Percentiles rank a stretch among this genome's conserved stretches.
These are phyloP conservation scores for Aphidius gifuensis DNA, from an alignment of 1,140 invertebrate species.

Conservation along the genomic window DNA sequence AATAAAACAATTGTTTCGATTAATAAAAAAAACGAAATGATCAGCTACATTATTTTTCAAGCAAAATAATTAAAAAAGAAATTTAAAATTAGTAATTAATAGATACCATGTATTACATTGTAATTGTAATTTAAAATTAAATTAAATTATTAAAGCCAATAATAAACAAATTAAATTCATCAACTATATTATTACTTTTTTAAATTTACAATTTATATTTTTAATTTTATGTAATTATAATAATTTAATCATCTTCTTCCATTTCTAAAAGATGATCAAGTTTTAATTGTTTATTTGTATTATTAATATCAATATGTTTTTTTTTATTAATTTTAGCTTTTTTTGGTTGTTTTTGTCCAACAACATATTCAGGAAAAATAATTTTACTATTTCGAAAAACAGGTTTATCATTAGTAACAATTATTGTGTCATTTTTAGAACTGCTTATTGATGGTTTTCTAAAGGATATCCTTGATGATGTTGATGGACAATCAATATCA, in stretches of 20 bases:
- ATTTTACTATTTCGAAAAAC: constrained; percentile 66
- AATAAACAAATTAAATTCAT: too few species aligned
- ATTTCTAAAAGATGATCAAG: constrained; percentile 64
- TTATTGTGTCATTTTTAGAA: constrained; percentile 18
- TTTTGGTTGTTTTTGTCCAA: constrained; percentile 63
- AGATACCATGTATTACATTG: too few species aligned
- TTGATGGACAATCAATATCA: constrained; percentile 34
- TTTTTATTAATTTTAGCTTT: constrained; percentile 45
- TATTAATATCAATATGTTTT: constrained; percentile 36
- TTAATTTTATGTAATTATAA: background rate
- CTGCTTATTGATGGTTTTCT: constrained; percentile 30
- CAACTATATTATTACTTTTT: too few species aligned
- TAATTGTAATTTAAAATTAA: too few species aligned
- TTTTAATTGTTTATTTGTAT: constrained; percentile 51
- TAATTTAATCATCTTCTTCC: constrained; percentile 33
- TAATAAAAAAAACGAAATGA: too few species aligned
- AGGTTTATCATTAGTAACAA: constrained; percentile 51
- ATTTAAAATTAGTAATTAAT: too few species aligned
- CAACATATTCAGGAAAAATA: constrained; percentile 77
- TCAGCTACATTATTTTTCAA: too few species aligned
- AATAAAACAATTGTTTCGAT: too few species aligned
- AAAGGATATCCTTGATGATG: constrained; percentile 30
- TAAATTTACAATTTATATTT: too few species aligned
- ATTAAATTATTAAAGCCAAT: too few species aligned
- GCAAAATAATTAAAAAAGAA: too few species aligned